phyloP scores from a whole-genome alignment of 2,113 vertebrate species.

The Trichechus manatus region DNA sequence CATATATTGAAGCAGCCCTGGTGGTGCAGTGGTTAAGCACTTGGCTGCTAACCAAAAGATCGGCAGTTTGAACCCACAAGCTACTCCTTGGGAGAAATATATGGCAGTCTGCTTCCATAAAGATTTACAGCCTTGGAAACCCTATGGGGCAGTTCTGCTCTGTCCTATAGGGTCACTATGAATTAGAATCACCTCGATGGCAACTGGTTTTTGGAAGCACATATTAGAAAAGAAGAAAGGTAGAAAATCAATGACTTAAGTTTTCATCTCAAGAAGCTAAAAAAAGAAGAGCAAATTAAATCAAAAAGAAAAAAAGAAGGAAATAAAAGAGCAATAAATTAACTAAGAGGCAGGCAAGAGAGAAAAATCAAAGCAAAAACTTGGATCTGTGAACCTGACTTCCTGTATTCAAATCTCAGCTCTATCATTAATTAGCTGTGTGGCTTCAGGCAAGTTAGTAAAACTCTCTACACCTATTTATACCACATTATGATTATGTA shows the following conservation, averaged over 20 bases:
- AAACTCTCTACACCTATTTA: neutral
- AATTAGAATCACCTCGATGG: neutral
- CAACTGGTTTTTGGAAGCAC: neutral
- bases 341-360: neutral
- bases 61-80: neutral
- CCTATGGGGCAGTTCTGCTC: neutral
- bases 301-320: neutral
- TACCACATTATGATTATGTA: neutral
- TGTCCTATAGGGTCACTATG: neutral
- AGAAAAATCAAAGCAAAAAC: neutral
- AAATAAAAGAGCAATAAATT: neutral
- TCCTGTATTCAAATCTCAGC: neutral
- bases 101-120: neutral
- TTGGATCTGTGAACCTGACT: neutral
- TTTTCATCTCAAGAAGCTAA: neutral
- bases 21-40: neutral
- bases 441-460: neutral
- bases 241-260: neutral
- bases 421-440: neutral
- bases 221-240: neutral
- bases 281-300: slow-evolving; percentile 13
- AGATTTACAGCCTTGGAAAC: neutral
- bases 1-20: neutral
- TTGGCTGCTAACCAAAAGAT: neutral
- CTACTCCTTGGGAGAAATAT: neutral